Conservation (phyloP, 23 tunicate species). For the Halocynthia aurantium region DNA sequence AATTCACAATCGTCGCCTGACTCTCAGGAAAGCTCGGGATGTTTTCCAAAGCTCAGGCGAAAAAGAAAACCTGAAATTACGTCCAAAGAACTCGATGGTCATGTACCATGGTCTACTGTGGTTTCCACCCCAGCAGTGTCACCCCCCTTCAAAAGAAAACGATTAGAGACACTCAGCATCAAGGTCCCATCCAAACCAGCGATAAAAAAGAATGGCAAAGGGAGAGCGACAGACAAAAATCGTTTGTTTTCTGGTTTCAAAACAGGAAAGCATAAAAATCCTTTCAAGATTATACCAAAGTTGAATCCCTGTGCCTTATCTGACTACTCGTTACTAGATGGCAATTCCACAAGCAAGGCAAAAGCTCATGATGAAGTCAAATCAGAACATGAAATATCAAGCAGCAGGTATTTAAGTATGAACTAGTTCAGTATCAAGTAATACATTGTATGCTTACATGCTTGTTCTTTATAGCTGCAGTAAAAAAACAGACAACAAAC, state of each 20-base stretch:
- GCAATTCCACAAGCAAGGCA: no score
- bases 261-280: not conserved
- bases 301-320: not conserved
- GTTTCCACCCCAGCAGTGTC: slow-evolving; percentile 4
- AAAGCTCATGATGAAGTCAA: no score
- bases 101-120: not conserved
- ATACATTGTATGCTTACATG: no score
- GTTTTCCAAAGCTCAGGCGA: not conserved
- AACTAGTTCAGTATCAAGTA: no score
- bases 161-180: not conserved
- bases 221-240: no score
- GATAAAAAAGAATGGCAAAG: no score
- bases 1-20: no score
- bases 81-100: not conserved
- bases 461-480: no score
- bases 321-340: no score
- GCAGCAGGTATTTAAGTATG: no score
- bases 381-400: no score
- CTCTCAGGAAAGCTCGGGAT: not conserved
- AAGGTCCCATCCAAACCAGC: not conserved
- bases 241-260: not conserved
- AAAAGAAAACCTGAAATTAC: not conserved
- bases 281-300: slow-evolving; percentile 6
- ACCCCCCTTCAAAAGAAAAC: slow-evolving; percentile 17
- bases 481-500: no score